Conservation (phyloP, 2,113 vertebrate species). For the Corapipo altera region DNA sequence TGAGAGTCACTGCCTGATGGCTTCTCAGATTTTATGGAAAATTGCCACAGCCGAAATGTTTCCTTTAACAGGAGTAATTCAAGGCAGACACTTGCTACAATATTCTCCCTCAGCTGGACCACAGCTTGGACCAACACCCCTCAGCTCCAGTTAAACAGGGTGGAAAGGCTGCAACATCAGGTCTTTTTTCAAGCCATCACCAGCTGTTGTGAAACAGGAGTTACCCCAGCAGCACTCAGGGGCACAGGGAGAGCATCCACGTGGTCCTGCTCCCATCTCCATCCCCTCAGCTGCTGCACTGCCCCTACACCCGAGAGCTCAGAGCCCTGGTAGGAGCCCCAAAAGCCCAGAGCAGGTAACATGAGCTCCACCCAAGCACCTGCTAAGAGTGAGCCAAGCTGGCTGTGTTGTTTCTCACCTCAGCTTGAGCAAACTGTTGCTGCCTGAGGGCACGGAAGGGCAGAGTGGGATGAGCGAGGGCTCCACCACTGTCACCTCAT, state of each 20-base stretch:
- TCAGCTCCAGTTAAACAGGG: neutral
- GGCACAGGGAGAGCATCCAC: neutral
- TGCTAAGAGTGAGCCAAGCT: neutral
- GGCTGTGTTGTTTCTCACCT: neutral
- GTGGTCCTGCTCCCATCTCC: neutral
- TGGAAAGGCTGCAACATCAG: fast-evolving
- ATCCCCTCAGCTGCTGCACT: neutral
- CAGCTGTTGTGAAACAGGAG: neutral
- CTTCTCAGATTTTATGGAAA: neutral
- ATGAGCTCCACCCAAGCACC: neutral
- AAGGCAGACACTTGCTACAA: neutral
- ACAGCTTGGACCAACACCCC: too few relatives aligned
- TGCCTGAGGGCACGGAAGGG: neutral
- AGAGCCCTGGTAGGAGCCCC: neutral
- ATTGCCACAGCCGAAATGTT: neutral
- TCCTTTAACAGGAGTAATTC: neutral
- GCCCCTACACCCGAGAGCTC: neutral
- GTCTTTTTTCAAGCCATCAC: neutral
- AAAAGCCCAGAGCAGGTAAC: neutral
- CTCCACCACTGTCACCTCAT: neutral
- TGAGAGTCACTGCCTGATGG: neutral
- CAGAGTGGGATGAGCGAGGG: fast-evolving
- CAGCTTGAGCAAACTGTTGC: neutral
- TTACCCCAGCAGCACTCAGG: fast-evolving
- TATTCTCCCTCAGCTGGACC: neutral